phyloP scores from a whole-genome alignment of 2,797 vertebrate species.

The Acipenser oxyrinchus region DNA sequence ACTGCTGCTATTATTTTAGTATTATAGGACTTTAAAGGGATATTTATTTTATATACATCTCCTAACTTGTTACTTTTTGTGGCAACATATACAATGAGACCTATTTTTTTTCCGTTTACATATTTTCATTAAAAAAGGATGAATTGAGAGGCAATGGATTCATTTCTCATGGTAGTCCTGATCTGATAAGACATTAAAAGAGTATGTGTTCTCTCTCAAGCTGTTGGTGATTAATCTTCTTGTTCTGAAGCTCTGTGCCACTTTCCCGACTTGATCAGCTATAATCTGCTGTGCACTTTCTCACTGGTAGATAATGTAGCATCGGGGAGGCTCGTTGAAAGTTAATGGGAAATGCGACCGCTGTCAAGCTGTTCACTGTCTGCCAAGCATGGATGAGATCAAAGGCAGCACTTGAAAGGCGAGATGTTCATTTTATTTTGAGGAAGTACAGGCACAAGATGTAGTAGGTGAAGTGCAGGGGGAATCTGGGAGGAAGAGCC shows the following conservation, averaged over 20 bases:
- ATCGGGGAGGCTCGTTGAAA: neutral
- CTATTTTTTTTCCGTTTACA: too few relatives aligned
- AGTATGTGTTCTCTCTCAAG: neutral
- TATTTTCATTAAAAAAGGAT: too few relatives aligned
- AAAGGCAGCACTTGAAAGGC: conserved; percentile 16
- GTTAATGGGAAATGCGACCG: conserved; percentile 14
- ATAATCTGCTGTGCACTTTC: neutral
- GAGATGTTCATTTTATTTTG: neutral
- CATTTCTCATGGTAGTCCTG: too few relatives aligned
- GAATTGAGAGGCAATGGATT: too few relatives aligned
- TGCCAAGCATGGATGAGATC: conserved; percentile 11
- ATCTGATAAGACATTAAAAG: too few relatives aligned
- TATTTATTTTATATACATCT: too few relatives aligned
- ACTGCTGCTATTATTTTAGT: too few relatives aligned
- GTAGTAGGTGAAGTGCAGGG: neutral
- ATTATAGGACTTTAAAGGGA: too few relatives aligned
- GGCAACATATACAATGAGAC: too few relatives aligned
- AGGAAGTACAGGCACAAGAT: neutral
- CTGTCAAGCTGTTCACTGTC: conserved; percentile 4
- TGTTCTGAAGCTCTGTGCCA: neutral
- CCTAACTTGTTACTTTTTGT: too few relatives aligned
- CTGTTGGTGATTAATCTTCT: neutral
- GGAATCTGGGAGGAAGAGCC: conserved; percentile 3
- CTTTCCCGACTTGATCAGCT: neutral
- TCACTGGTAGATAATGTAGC: conserved; percentile 1